Evolutionary conservation across 2,113 vertebrate genomes (phyloP), one percentile per base, ranked within the genome.

Genomic region (Plecturocebus donacophilus): DNA sequence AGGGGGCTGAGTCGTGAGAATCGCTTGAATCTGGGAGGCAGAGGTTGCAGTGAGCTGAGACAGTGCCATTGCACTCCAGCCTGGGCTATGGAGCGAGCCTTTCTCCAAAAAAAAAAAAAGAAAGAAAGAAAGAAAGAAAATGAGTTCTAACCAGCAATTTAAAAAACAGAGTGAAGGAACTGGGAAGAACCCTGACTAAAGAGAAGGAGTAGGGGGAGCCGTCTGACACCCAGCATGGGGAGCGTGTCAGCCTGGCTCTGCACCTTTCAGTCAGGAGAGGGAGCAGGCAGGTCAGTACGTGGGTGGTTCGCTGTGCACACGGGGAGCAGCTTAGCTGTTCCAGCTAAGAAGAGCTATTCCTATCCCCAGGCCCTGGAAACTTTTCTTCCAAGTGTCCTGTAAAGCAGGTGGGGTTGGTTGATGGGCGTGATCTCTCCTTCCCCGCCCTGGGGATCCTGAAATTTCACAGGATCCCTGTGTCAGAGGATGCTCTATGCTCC

Each of bases 151-250:
- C 61, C 30, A 32, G 32, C 45, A 49, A 35, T 49, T 79, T 49
- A 49, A 79, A 49, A 64, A 47, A 38, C 35, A 56, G 10, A 68
- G 35, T 81, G 52, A n/a, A 81, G 79, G 79, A 54, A 56, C 13
- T 81, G 12, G 47, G 76, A 4, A 45, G 45, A 49, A 20, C 30
- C 27, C 13, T 56, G 6, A 16, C 52, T 38, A 27, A n/a, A 23
- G 35, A 16, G 52, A 38, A 54, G 79, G 45, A 13, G 68, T n/a
- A n/a, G 17, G 17, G 68, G 68, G 35, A 70, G 68, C 35, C 17
- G 1, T 70, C 35, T 3, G 32, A 68, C 16, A 68, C 66, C 6
- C 1, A 0, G 66, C 32, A 16, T 13, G 6, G 66, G 66, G 32
- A 35, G 30, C 6, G 0, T 6, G 5, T 64, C 66, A 68, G 66